Evolutionary conservation across 1,140 invertebrate genomes (phyloP).

Genomic region (Papilio dardanus): DNA sequence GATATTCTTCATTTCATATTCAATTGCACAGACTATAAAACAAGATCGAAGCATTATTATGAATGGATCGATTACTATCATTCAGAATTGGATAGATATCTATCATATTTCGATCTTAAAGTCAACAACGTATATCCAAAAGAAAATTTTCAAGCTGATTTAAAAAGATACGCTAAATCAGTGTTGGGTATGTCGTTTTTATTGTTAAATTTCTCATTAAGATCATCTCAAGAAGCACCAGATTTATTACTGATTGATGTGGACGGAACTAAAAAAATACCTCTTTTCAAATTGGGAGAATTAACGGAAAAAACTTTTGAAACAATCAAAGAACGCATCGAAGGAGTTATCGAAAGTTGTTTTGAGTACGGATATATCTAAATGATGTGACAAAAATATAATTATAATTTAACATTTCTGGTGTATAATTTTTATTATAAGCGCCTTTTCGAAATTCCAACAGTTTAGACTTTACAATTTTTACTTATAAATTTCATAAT

Average conservation of each 20-base stretch:
- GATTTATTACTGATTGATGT: background rate
- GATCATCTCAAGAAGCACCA: conserved; percentile 22
- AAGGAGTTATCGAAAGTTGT: conserved; percentile 36
- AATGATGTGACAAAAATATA: background rate
- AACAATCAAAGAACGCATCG: conserved; percentile 29
- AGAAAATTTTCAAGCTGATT: conserved; percentile 47
- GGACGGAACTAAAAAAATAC: background rate
- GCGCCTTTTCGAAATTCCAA: no score
- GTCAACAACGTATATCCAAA: conserved; percentile 41
- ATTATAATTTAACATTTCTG: background rate
- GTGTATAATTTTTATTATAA: background rate
- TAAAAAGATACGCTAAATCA: conserved; percentile 46
- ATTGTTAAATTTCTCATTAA: background rate
- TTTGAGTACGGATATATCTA: conserved; percentile 30
- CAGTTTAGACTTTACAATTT: no score
- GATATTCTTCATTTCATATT: conserved; percentile 48
- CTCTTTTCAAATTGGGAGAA: background rate
- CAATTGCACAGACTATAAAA: conserved; percentile 49
- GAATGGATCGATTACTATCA: conserved; percentile 55
- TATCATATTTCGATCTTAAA: conserved; percentile 45
- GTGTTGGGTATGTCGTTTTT: conserved; percentile 34
- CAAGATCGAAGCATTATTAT: conserved; percentile 43
- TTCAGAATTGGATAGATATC: conserved; percentile 41
- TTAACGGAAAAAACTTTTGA: conserved; percentile 10
- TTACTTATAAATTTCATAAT: no score